phyloP scores from a whole-genome alignment of 1,140 invertebrate genomes.

The Apis cerana region DNA sequence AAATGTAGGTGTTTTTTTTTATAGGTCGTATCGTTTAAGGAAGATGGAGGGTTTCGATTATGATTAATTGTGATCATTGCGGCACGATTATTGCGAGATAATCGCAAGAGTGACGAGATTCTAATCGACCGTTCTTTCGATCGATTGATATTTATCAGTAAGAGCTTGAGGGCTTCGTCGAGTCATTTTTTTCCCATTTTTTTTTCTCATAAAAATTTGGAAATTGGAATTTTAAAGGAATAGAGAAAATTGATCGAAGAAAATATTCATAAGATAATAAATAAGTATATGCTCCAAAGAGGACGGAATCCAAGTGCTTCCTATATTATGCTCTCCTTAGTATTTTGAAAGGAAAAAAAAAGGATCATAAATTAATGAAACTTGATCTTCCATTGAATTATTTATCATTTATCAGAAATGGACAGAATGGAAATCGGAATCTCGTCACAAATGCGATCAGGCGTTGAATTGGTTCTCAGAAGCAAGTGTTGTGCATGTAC shows the following conservation, averaged over 20 bases:
- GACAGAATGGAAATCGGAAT: conserved; percentile 1
- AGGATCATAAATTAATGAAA: no score
- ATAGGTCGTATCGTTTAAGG: no score
- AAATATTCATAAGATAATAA: not conserved
- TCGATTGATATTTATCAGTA: not conserved
- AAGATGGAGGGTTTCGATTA: no score
- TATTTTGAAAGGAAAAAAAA: not conserved
- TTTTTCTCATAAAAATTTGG: no score
- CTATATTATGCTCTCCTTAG: conserved; percentile 39
- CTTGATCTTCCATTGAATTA: conserved; percentile 19
- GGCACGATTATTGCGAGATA: conserved; percentile 17
- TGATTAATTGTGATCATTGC: no score
- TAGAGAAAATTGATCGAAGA: no score
- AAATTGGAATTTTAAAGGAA: not conserved
- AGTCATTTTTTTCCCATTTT: no score
- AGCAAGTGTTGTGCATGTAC: conserved; percentile 46
- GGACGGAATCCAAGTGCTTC: conserved; percentile 31
- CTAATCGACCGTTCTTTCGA: not conserved
- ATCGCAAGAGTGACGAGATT: conserved; percentile 29
- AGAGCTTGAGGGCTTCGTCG: not conserved
- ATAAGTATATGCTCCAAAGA: not conserved
- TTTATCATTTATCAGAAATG: not conserved
- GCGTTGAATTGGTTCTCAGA: conserved; percentile 40
- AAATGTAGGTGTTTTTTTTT: no score
- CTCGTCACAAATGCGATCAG: conserved; percentile 33